Evolutionary conservation across 30 jellyfish, hydroid and myxozoan genomes (phyloP), one percentile per base, ranked within the genome.

Genomic region (Cassiopea andromeda): DNA sequence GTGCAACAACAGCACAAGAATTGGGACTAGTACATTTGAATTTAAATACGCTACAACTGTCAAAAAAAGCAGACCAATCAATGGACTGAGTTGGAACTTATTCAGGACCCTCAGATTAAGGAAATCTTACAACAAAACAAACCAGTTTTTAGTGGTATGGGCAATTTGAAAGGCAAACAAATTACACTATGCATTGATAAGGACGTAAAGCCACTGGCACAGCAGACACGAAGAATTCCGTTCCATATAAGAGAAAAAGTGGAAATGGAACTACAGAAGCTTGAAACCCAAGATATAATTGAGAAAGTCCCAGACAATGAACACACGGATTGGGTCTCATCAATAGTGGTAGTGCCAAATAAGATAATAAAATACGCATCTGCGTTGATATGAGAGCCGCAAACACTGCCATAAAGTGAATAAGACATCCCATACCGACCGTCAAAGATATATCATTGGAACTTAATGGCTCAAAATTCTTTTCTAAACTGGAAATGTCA

Each of bases 341-440:
- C 92, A 6, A 69, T 69, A 1, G 81, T 69, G 17, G 58, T 50
- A 43, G 90, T 81, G 46, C 90, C 90, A 8, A 81, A 81, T 61
- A 81, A 46, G 64, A 81, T 15, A 48, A 77, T 5, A 48, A 43
- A 6, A 78, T 50, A 45, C 69, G 91, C 1, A 48, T 82, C 6
- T 82, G 91, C 71, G 46, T 82, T 19, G 92, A 84, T 50, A 84
- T 84, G 92, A 69, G 92, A 81, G 81, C 80, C 14, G 90, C 90
- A 10, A 81, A 60, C 73, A 69, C 70, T 16, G 92, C 92, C 69
- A 76, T 85, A 1, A 75, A 68, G 44, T 13, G 93, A 19, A 60
- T 68, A 16, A 3, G 89, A 19, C 89, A 81, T 46, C 80, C 89
- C 3, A 81, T 81, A 1, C 80, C 89, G 15, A 81, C 80, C 14